Percentiles rank a stretch among this genome's conserved stretches.
Conservation (phyloP, 1,140 invertebrate genomes). For the Ceratina australensis region DNA sequence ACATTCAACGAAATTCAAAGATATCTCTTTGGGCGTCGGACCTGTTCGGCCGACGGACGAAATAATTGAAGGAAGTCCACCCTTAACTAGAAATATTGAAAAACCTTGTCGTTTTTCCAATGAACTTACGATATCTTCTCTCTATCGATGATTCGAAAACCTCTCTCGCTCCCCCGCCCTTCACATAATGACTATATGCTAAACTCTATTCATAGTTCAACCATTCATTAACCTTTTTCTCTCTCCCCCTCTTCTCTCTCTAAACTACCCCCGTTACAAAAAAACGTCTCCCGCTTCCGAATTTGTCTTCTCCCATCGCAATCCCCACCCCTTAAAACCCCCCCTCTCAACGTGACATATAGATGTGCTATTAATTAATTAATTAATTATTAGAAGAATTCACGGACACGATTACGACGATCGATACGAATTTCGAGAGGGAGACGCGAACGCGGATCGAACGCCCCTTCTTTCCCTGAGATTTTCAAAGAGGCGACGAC, state of each 20-base stretch:
- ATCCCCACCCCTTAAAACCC: background rate
- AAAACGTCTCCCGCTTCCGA: background rate
- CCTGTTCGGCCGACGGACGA: constrained; percentile 38
- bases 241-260: constrained; percentile 52
- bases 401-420: constrained; percentile 58
- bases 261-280: constrained; percentile 23
- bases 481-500: background rate
- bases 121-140: constrained; percentile 50
- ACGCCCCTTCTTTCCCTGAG: background rate
- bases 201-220: constrained; percentile 79
- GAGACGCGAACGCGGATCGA: background rate
- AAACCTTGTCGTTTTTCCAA: constrained; percentile 54
- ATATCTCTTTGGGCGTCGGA: constrained; percentile 58
- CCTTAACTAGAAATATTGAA: constrained; percentile 54
- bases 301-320: background rate
- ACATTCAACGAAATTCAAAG: constrained; percentile 53
- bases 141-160: constrained; percentile 64
- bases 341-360: constrained; percentile 47
- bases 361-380: constrained; percentile 49
- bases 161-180: constrained; percentile 20
- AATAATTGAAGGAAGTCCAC: constrained; percentile 50
- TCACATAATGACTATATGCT: constrained; percentile 72
- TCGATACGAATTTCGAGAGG: constrained; percentile 27
- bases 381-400: constrained; percentile 57
- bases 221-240: constrained; percentile 76